These are phyloP conservation scores for Tenthredo scrophulariae DNA, from an alignment of 2,888 invertebrate species.

Conservation along the genomic window DNA sequence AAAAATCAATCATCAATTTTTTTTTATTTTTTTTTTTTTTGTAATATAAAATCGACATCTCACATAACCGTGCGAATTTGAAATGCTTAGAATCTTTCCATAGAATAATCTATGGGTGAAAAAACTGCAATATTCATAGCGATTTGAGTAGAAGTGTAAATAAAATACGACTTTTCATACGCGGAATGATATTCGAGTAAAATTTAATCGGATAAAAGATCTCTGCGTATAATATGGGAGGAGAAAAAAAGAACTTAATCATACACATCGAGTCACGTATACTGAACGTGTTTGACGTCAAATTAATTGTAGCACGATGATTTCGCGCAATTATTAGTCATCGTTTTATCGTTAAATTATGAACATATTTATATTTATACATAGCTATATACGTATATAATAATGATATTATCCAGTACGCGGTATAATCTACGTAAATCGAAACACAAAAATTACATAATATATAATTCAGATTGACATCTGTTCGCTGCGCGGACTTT, in stretches of 20 bases:
- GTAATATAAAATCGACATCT: too few species aligned
- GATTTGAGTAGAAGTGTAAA: background rate
- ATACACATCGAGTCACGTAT: background rate
- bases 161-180: background rate
- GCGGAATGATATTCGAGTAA: background rate
- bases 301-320: background rate
- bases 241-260: background rate
- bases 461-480: conserved; percentile 9
- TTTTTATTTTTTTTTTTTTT: background rate
- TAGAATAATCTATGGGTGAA: background rate
- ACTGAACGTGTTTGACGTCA: background rate
- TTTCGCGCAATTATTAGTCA: conserved; percentile 21
- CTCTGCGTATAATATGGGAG: background rate
- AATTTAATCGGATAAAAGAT: background rate
- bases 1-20: background rate
- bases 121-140: background rate
- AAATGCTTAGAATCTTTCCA: background rate
- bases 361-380: background rate
- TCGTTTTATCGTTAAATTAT: background rate
- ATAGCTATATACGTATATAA: background rate
- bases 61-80: too few species aligned
- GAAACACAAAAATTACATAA: background rate
- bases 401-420: background rate
- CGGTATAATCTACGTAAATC: conserved; percentile 5
- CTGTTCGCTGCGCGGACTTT: background rate